These are phyloP conservation scores for Leptinotarsa lineolata DNA, from an alignment of 1,140 invertebrate genomes.

Conservation along the genomic window DNA sequence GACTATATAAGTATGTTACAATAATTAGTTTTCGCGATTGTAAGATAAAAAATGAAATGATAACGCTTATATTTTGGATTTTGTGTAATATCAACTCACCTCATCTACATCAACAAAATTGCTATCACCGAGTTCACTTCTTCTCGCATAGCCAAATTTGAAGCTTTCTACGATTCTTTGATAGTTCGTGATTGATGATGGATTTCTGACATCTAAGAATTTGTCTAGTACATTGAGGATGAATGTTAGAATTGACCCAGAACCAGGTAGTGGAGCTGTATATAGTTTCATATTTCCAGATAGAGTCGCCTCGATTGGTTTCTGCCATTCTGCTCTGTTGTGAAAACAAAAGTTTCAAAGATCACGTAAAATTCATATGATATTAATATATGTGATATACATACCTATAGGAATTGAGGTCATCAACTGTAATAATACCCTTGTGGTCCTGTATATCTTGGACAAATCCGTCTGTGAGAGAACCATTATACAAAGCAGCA, in stretches of 20 bases:
- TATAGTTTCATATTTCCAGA: constrained; percentile 68
- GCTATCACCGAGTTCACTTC: constrained; percentile 85
- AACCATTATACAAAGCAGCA: constrained; percentile 66
- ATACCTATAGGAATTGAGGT: constrained; percentile 69
- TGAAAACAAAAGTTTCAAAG: too few species aligned
- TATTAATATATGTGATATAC: constrained; percentile 6
- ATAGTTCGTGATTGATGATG: constrained; percentile 57
- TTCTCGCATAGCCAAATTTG: constrained; percentile 90
- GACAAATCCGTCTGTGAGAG: constrained; percentile 65
- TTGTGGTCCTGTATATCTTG: constrained; percentile 64
- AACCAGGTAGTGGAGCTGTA: constrained; percentile 79
- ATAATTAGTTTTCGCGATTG: too few species aligned
- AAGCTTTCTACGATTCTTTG: constrained; percentile 89
- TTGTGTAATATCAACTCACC: constrained; percentile 27
- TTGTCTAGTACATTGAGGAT: constrained; percentile 82
- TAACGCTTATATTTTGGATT: too few species aligned
- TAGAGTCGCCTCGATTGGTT: constrained; percentile 62
- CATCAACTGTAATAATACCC: constrained; percentile 71
- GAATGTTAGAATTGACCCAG: constrained; percentile 77
- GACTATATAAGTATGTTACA: too few species aligned
- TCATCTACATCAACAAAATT: constrained; percentile 56
- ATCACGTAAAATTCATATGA: too few species aligned
- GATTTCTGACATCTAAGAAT: constrained; percentile 56
- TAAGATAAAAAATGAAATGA: too few species aligned
- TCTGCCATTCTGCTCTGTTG: constrained; percentile 64